These are phyloP conservation scores for Narcine bancroftii DNA, from an alignment of 2,113 vertebrate genomes.

Conservation along the genomic window DNA sequence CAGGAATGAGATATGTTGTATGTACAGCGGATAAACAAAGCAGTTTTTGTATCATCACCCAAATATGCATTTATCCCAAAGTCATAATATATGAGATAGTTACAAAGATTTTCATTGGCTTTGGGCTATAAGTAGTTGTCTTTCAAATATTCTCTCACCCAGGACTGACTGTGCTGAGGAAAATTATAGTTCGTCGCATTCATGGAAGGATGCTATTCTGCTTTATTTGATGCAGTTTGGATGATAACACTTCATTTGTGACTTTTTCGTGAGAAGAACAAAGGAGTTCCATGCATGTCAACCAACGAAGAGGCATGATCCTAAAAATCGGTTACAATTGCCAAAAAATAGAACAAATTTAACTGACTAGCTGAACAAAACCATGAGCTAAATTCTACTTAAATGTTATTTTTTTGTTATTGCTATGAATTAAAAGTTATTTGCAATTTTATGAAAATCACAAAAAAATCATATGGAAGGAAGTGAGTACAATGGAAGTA, in stretches of 20 bases:
- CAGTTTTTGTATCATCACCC: background rate
- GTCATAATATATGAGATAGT: background rate
- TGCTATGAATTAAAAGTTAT: background rate
- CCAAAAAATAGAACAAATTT: background rate
- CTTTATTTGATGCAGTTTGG: no score
- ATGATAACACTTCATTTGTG: background rate
- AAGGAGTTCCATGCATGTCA: background rate
- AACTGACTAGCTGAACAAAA: background rate
- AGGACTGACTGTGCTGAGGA: background rate
- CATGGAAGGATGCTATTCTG: background rate
- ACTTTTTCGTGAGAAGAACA: background rate
- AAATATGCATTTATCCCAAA: background rate
- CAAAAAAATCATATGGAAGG: background rate
- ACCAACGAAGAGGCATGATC: background rate
- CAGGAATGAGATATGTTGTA: no score
- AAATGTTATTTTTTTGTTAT: background rate
- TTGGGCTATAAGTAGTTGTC: background rate
- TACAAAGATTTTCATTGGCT: background rate
- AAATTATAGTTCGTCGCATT: background rate
- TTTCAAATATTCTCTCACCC: background rate
- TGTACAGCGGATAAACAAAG: background rate
- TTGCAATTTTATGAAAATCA: background rate
- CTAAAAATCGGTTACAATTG: background rate
- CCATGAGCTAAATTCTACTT: background rate
- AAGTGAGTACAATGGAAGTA: background rate